Conservation (phyloP, 2,113 vertebrate genomes). For the Odocoileus hemionus region DNA sequence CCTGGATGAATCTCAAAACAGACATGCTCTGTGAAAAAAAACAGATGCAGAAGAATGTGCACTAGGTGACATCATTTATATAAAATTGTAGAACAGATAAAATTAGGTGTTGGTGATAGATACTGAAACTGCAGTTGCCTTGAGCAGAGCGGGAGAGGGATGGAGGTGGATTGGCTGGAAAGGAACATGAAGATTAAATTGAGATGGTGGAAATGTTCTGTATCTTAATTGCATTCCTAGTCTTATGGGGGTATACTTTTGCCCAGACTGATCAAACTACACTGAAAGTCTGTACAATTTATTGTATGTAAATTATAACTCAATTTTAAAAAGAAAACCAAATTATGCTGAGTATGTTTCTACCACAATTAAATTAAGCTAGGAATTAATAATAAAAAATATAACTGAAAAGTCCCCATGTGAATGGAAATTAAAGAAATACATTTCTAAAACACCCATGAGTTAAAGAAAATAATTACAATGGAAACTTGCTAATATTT, state of each 20-base stretch:
- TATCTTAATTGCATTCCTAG: not conserved
- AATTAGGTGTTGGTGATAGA: not conserved
- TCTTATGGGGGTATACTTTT: not conserved
- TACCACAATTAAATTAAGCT: constrained; percentile 8
- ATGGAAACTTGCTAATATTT: constrained; percentile 5
- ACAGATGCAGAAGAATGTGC: not conserved
- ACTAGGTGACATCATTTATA: not conserved
- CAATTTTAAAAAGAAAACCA: constrained; percentile 1
- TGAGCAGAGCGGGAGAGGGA: not conserved
- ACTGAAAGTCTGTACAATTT: not conserved
- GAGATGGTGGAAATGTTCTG: not conserved
- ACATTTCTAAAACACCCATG: constrained; percentile 4
- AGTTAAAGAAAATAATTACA: constrained; percentile 24
- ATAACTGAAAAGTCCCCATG: not conserved
- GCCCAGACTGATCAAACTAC: not conserved
- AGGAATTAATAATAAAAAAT: constrained; percentile 29
- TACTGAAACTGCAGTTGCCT: not conserved
- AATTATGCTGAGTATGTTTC: not conserved
- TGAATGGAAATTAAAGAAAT: constrained; percentile 38
- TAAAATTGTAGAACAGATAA: not conserved
- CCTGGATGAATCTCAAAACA: not conserved
- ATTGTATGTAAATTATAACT: not conserved
- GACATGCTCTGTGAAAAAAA: not conserved
- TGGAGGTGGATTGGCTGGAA: not conserved
- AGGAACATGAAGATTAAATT: not conserved